phyloP scores from a whole-genome alignment of 2,113 vertebrate species.

The Dryoscopus gambensis region DNA sequence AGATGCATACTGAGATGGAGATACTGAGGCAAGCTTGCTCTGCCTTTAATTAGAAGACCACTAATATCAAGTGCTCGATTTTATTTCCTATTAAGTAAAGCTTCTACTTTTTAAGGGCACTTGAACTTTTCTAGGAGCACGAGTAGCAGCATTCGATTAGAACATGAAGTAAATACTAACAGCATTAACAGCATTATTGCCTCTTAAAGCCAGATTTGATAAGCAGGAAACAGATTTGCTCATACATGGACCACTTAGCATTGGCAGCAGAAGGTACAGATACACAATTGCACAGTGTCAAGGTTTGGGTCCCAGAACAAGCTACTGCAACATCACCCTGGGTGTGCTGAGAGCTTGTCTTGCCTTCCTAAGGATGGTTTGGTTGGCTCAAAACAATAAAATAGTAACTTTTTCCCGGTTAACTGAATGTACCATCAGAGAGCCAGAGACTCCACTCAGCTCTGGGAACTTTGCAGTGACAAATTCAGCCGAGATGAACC shows the following conservation, averaged over 20 bases:
- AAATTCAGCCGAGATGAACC: background rate
- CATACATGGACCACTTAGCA: background rate
- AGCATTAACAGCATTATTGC: background rate
- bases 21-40: background rate
- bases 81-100: background rate
- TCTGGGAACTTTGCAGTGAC: background rate
- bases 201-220: background rate
- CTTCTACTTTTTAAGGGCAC: background rate
- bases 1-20: background rate
- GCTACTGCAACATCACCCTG: background rate
- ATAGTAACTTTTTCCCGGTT: background rate
- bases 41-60: background rate
- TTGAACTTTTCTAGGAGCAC: background rate
- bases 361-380: background rate
- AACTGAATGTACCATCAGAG: background rate
- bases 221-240: background rate
- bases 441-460: background rate
- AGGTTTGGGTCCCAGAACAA: background rate
- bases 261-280: background rate
- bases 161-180: background rate
- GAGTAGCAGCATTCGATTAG: background rate
- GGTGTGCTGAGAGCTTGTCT: background rate
- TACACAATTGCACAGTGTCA: accelerated
- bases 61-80: background rate
- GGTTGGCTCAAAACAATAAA: background rate